These are phyloP conservation scores for Aphis gossypii DNA, from an alignment of 1,140 invertebrate species.

Conservation along the genomic window DNA sequence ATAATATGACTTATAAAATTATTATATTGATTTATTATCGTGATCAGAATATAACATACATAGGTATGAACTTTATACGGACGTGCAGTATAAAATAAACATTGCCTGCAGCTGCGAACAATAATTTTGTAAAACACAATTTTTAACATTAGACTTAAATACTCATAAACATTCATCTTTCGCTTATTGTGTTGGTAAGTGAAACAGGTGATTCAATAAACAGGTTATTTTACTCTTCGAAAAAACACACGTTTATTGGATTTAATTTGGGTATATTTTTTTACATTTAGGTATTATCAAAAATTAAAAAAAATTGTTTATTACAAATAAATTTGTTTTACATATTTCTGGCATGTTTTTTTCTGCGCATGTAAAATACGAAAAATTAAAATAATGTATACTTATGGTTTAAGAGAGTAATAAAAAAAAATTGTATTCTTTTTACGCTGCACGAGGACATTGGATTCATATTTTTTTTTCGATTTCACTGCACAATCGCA, in stretches of 20 bases:
- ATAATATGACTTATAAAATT: neutral
- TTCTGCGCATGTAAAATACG: neutral
- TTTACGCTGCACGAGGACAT: neutral
- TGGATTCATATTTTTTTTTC: neutral
- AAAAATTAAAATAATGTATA: neutral
- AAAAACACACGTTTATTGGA: neutral
- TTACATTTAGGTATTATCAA: neutral
- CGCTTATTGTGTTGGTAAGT: neutral
- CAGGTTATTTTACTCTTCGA: neutral
- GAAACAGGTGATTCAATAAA: constrained; percentile 19
- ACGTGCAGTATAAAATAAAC: neutral
- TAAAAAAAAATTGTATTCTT: neutral
- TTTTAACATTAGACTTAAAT: neutral
- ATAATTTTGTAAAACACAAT: neutral
- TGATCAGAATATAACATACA: neutral
- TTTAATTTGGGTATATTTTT: neutral
- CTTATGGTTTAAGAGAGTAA: neutral
- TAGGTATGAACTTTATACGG: neutral
- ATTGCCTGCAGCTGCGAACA: neutral
- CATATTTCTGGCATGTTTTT: neutral
- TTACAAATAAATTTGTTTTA: neutral
- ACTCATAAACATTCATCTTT: neutral
- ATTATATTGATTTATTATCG: neutral
- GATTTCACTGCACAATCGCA: neutral
- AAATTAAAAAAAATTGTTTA: neutral